phyloP scores from a whole-genome alignment of 2,797 vertebrate genomes.

The Sebastes hubbsi region DNA sequence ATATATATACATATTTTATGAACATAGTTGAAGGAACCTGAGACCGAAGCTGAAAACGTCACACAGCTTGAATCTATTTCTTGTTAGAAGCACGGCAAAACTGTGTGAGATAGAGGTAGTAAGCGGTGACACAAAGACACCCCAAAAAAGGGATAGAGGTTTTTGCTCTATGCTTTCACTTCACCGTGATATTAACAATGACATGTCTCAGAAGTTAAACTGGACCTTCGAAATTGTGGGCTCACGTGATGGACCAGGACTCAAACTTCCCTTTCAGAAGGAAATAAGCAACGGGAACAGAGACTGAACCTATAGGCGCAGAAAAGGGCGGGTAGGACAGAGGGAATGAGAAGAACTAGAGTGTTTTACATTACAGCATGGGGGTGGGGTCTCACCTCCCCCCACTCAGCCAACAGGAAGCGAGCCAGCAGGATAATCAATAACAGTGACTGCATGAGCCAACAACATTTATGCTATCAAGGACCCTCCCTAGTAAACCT shows the following conservation, averaged over 20 bases:
- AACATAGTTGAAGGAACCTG: no score
- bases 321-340: conserved; percentile 8
- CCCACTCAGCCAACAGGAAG: conserved; percentile 70
- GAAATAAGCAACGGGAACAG: background rate
- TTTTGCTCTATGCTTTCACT: background rate
- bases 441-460: conserved; percentile 60
- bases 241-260: background rate
- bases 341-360: conserved; percentile 23
- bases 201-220: background rate
- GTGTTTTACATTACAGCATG: conserved; percentile 41
- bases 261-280: no score
- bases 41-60: no score
- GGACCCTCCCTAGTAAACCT: background rate
- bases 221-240: background rate
- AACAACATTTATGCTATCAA: conserved; percentile 3
- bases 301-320: background rate
- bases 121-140: background rate
- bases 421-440: conserved; percentile 73
- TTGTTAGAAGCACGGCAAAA: background rate
- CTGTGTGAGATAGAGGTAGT: no score
- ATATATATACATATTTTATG: no score
- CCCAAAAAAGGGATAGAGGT: background rate
- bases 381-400: conserved; percentile 72
- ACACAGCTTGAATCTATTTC: background rate
- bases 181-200: background rate